Base-by-base conservation (phyloP, 2,113 vertebrate species). In the Callorhinus ursinus region DNA sequence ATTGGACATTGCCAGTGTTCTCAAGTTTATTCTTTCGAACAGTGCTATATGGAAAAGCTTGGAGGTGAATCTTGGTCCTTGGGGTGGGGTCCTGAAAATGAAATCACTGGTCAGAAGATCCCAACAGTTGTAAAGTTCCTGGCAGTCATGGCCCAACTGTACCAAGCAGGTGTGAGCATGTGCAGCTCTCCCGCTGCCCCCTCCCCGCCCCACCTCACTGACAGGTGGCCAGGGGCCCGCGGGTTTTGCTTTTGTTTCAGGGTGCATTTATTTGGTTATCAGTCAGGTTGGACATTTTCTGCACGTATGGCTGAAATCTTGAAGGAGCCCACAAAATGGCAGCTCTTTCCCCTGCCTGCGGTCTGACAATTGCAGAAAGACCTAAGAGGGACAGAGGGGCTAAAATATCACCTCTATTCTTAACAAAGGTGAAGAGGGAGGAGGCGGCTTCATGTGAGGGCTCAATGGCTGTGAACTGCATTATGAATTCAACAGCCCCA, bases 151-250 rank as follows among this genome's bases (percentile, higher is more conserved):
- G n/a, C n/a, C 42, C 15, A 5, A 1, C 22, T 15, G 2, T 14
- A 0, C 67, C 77, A 53, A 2, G 21, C 9, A 13, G 16, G 5
- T 21, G 59, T 9, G 8, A 31, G 9, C 28, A 28, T 13, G 2
- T 13, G 6, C 42, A 2, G 4, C 63, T 67, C 22, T 39, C 67
- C 42, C 4, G 8, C 61, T 39, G 18, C 8, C 9, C 33, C n/a
- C 8, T 18, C 21, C 3, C 33, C n/a, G 36, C 36, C 36, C 36
- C 36, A 36, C 36, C 36, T 36, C 36, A 36, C 18, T 11, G 5
- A 31, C n/a, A 77, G 61, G 9, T 0, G 3, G 19, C 9, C 14
- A 1, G 0, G 5, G 7, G 16, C 12, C 1, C 0, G 1, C 2
- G 1, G 55, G 14, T 46, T 79, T 28, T 31, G 2, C 16, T 39